phyloP scores from a whole-genome alignment of 2,888 invertebrate genomes.

The Cistogaster globosa region DNA sequence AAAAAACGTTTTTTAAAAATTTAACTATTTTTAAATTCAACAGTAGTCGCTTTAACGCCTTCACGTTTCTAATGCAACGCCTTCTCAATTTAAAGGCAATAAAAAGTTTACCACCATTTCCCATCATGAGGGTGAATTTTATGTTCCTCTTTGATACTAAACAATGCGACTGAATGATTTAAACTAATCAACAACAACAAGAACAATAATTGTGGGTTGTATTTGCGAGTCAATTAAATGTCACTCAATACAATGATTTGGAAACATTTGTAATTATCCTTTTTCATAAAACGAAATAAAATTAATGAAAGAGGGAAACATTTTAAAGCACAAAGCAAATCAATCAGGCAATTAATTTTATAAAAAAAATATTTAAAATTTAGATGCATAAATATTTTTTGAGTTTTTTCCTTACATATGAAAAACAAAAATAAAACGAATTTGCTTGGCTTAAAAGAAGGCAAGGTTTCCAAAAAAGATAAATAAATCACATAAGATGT shows the following conservation, averaged over 20 bases:
- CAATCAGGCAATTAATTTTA: constrained; percentile 1
- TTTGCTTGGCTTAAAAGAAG: no score
- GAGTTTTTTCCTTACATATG: no score
- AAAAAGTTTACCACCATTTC: constrained; percentile 6
- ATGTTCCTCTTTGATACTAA: neutral
- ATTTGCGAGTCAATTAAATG: constrained; percentile 73
- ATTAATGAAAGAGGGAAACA: neutral
- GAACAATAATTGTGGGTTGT: constrained; percentile 71
- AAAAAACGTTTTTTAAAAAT: no score
- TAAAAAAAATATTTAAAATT: neutral
- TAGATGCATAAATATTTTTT: neutral
- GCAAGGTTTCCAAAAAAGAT: no score
- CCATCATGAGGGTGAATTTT: constrained; percentile 20
- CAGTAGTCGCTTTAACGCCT: no score
- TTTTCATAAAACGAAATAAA: constrained; percentile 1
- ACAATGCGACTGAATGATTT: neutral
- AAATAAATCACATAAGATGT: no score
- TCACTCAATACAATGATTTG: constrained; percentile 72
- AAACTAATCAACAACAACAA: constrained; percentile 49
- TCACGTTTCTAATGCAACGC: neutral
- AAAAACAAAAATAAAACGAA: no score
- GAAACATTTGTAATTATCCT: constrained; percentile 49
- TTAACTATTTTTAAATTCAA: no score
- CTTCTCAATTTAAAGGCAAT: constrained; percentile 14
- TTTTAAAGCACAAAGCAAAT: constrained; percentile 5